phyloP scores from a whole-genome alignment of 2,113 vertebrate genomes.

The Tetrao urogallus region DNA sequence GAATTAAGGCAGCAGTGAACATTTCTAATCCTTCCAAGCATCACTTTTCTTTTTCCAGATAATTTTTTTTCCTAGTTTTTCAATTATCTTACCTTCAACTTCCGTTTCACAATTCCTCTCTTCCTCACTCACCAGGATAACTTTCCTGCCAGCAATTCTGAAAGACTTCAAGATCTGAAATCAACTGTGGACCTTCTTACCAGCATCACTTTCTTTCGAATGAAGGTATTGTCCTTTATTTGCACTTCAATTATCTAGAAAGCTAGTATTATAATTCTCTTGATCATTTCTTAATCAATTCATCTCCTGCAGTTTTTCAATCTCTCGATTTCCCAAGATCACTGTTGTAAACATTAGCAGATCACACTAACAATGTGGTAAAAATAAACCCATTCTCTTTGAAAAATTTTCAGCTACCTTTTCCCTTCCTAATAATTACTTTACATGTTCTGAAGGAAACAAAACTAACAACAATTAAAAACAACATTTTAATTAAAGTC shows the following conservation, averaged over 20 bases:
- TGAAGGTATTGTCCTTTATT: constrained; percentile 87
- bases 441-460: background rate
- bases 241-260: background rate
- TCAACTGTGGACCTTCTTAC: constrained; percentile 97
- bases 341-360: background rate
- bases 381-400: background rate
- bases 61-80: background rate
- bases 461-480: background rate
- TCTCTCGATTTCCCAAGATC: background rate
- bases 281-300: background rate
- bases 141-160: constrained; percentile 93
- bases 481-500: background rate
- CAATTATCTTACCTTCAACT: background rate
- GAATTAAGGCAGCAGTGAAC: accelerated
- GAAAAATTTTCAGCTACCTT: background rate
- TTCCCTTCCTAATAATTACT: background rate
- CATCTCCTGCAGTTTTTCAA: background rate
- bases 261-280: background rate
- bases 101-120: background rate
- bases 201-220: constrained; percentile 97
- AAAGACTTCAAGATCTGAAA: constrained; percentile 94
- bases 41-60: background rate
- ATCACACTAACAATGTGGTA: background rate
- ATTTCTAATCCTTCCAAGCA: background rate
- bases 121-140: constrained; percentile 85